Conservation (phyloP, 92 coral and sea anemone genomes). For the Actinernus sp. region DNA sequence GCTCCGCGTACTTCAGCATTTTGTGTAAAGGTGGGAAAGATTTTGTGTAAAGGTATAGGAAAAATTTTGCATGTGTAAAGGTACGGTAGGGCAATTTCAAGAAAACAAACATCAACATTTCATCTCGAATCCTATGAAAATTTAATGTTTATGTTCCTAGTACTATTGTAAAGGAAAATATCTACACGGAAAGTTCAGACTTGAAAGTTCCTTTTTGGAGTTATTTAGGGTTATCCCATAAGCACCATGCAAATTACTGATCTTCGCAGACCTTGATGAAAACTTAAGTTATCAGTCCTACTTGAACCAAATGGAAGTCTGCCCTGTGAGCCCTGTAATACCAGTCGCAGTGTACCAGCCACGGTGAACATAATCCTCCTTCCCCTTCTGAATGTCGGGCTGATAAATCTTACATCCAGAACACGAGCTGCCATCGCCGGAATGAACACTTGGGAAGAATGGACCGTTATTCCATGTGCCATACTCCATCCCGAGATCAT, state of each 20-base stretch:
- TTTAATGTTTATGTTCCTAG: neutral
- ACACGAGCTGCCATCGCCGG: slow-evolving; percentile 78
- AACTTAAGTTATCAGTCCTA: slow-evolving; percentile 13
- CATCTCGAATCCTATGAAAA: too few species aligned
- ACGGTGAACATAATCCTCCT: slow-evolving; percentile 64
- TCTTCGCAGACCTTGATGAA: too few species aligned
- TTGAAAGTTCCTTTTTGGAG: too few species aligned
- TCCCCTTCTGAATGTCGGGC: slow-evolving; percentile 79
- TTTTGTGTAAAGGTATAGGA: too few species aligned
- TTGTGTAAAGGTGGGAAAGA: too few species aligned
- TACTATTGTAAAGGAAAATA: neutral
- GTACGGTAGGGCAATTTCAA: too few species aligned
- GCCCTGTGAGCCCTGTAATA: slow-evolving; percentile 61
- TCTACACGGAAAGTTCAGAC: too few species aligned
- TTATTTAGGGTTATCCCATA: too few species aligned
- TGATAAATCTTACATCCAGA: slow-evolving; percentile 57
- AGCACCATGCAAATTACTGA: too few species aligned
- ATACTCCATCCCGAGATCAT: slow-evolving; percentile 43
- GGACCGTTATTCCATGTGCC: slow-evolving; percentile 71
- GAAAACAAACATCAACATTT: too few species aligned
- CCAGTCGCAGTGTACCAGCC: slow-evolving; percentile 85
- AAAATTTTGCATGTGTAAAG: too few species aligned
- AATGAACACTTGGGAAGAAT: slow-evolving; percentile 92
- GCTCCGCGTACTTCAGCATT: too few species aligned
- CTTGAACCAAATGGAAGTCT: slow-evolving; percentile 98